Evolutionary conservation across 2,888 invertebrate species (phyloP), one percentile per base, ranked within the genome.

Genomic region (Chrysotoxum bicinctum): DNA sequence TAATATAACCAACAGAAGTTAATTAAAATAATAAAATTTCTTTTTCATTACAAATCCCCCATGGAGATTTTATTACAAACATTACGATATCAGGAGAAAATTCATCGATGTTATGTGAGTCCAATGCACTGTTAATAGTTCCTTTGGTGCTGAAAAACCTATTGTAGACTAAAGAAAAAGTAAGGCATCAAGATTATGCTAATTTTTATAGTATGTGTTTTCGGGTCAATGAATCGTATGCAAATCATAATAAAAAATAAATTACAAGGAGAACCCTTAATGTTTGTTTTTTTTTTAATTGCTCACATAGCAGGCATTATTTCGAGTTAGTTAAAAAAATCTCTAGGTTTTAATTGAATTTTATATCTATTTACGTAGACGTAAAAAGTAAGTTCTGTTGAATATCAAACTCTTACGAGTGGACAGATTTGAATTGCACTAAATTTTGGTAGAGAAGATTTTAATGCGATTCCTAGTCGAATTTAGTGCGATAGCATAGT

Each of bases 121-220:
- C 56, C 68, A 68, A 30, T 75, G 75, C 56, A 72, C 58, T 72
- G 45, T 45, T 75, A 48, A 75, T 19, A 58, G 26, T 23, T 37
- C 45, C 70, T 56, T 37, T 48, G 10, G 56, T n/a, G 58, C 48
- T 66, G 16, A 58, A 48, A 58, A 68, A 50, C 9, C 56, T 45
- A 45, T 45, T 45, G 10, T 26, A 68, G 32, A 66, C n/a, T 30
- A 54, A 30, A 30, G 9, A 0, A 16, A 52, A 16, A 54, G 30
- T 54, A 32, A 54, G 30, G 2, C 32, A 32, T 54, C 12, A 32
- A 54, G 54, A 54, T 54, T 54, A 30, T 54, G 26, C 32, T 54
- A 32, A 54, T 32, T 30, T 54, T 6, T 54, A 12, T 54, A 10
- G n/a, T 52, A 16, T 8, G 16, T 30, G 1, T 54, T 54, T 54